A percentile compares a stretch with the other conserved stretches of the same genome.
Evolutionary conservation across 2,888 invertebrate species (phyloP).

Genomic region (Vanessa cardui): DNA sequence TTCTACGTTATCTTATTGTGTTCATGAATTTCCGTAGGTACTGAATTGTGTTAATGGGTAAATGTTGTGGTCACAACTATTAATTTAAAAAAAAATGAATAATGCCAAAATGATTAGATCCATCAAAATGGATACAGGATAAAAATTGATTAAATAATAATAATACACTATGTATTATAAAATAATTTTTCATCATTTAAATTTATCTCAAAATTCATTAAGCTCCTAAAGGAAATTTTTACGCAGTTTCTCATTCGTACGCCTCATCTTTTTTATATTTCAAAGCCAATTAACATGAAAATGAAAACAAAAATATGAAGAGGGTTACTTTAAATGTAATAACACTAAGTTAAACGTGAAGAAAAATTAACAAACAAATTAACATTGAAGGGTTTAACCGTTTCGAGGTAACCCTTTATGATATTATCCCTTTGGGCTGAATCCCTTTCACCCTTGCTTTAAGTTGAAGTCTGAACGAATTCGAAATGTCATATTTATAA

Average conservation of each 20-base stretch:
- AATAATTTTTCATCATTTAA: no score
- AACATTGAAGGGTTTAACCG: conserved; percentile 71
- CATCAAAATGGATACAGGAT: no score
- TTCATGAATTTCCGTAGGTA: no score
- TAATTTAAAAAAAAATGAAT: no score
- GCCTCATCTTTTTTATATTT: background rate
- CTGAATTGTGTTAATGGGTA: no score
- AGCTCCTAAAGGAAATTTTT: background rate
- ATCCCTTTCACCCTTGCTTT: conserved; percentile 52
- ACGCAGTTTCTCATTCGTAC: background rate
- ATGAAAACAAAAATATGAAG: conserved; percentile 24
- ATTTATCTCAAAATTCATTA: no score
- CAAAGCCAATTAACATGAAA: conserved; percentile 9
- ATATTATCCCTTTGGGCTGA: conserved; percentile 62
- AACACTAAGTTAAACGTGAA: conserved; percentile 41
- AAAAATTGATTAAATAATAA: no score
- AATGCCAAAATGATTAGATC: no score
- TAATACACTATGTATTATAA: no score
- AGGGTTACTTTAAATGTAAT: conserved; percentile 25
- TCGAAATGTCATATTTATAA: conserved; percentile 45
- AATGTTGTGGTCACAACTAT: no score
- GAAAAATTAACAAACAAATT: conserved; percentile 77
- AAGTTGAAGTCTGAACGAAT: conserved; percentile 52
- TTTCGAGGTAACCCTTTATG: conserved; percentile 65
- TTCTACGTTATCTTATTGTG: no score